Evolutionary conservation across 2,888 invertebrate genomes (phyloP).

Genomic region (Malachius bipustulatus): DNA sequence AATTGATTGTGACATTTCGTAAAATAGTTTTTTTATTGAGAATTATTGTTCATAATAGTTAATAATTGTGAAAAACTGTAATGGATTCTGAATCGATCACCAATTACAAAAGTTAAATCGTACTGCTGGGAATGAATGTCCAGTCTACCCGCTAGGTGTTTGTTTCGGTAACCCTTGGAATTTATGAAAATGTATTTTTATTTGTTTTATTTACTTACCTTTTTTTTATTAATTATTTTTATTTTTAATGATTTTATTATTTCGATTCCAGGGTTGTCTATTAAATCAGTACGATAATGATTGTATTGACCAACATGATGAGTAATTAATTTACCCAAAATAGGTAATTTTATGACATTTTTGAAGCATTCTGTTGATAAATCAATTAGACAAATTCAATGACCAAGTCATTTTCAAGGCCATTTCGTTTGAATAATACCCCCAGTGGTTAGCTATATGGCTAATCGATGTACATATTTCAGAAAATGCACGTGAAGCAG

Average conservation of each 20-base stretch:
- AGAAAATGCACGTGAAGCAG: too few species aligned
- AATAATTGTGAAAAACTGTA: constrained; percentile 1
- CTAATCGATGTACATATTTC: background rate
- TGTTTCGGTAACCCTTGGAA: too few species aligned
- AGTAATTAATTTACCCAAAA: background rate
- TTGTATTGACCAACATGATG: background rate
- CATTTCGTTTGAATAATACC: background rate
- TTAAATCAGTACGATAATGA: constrained; percentile 1
- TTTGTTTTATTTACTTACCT: background rate
- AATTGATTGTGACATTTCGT: too few species aligned
- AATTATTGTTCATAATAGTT: background rate
- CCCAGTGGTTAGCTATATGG: background rate
- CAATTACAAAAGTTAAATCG: too few species aligned
- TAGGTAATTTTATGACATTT: constrained; percentile 1
- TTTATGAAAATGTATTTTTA: background rate
- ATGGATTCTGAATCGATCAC: too few species aligned
- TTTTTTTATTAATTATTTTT: background rate
- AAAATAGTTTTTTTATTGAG: background rate
- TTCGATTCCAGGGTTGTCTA: background rate
- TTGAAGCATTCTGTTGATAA: too few species aligned
- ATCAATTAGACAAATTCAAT: too few species aligned
- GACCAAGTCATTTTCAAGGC: too few species aligned
- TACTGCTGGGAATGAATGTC: too few species aligned
- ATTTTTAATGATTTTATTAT: background rate
- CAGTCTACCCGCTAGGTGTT: too few species aligned